Percentiles rank a stretch among this genome's conserved stretches.
Conservation (phyloP, 2,888 invertebrate genomes). For the Junonia oenone region DNA sequence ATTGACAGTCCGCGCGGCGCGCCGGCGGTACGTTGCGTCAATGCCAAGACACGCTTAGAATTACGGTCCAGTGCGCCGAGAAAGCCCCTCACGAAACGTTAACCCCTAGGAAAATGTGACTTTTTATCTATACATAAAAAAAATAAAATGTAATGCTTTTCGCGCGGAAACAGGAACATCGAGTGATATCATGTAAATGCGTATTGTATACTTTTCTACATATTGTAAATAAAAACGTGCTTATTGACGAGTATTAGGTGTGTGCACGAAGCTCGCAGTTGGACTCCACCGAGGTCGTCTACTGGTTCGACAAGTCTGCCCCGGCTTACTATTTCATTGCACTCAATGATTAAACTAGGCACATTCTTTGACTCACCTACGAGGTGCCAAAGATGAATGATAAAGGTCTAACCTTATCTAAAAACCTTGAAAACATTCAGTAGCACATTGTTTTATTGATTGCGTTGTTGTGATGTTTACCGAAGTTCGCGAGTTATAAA, state of each 20-base stretch:
- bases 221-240: constrained; percentile 39
- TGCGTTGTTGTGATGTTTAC: constrained; percentile 35
- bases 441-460: constrained; percentile 33
- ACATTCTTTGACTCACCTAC: constrained; percentile 25
- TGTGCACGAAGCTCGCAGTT: constrained; percentile 46
- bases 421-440: constrained; percentile 23
- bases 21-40: constrained; percentile 44
- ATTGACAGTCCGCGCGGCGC: constrained; percentile 41
- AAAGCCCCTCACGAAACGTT: constrained; percentile 42
- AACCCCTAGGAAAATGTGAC: constrained; percentile 56
- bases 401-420: constrained; percentile 26
- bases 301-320: constrained; percentile 68
- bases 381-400: constrained; percentile 33
- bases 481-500: constrained; percentile 34
- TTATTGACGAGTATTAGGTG: constrained; percentile 40
- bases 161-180: constrained; percentile 12
- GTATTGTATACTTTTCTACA: constrained; percentile 15
- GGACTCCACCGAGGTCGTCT: constrained; percentile 68
- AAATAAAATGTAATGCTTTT: constrained; percentile 11
- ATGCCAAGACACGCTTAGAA: constrained; percentile 33
- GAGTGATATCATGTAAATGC: constrained; percentile 27
- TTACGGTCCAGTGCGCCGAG: constrained; percentile 42
- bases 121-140: constrained; percentile 18
- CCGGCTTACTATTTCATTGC: constrained; percentile 41
- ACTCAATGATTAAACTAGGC: constrained; percentile 41